Evolutionary conservation across 2,797 vertebrate genomes (phyloP).

Genomic region (Rhyacichthys aspro): DNA sequence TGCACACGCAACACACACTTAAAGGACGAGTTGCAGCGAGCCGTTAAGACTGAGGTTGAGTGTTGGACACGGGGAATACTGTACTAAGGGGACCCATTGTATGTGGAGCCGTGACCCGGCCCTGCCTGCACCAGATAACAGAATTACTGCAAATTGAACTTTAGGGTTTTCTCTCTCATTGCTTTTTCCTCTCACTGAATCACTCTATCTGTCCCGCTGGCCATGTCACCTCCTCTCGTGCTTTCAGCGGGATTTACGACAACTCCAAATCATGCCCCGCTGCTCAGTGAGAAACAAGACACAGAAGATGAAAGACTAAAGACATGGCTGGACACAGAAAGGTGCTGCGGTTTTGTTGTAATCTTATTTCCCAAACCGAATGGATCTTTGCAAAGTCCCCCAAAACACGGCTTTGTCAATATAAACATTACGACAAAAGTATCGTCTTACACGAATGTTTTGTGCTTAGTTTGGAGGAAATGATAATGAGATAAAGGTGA

Average conservation of each 20-base stretch:
- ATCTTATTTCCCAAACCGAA: background rate
- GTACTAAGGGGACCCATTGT: slow-evolving; percentile 47
- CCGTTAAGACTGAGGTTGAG: slow-evolving; percentile 30
- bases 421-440: too few species aligned
- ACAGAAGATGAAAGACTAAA: slow-evolving; percentile 22
- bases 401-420: too few species aligned
- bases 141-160: slow-evolving; percentile 82
- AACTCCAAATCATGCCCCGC: slow-evolving; percentile 43
- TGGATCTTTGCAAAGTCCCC: too few species aligned
- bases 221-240: slow-evolving; percentile 31
- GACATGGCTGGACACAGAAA: slow-evolving; percentile 7
- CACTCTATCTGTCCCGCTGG: slow-evolving; percentile 35
- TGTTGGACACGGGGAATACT: slow-evolving; percentile 37
- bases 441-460: too few species aligned
- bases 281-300: slow-evolving; percentile 23
- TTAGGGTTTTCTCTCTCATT: slow-evolving; percentile 49
- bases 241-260: slow-evolving; percentile 57
- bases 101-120: slow-evolving; percentile 57
- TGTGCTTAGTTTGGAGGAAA: too few species aligned
- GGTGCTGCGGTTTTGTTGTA: background rate
- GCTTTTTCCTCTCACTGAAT: slow-evolving; percentile 38
- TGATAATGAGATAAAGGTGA: too few species aligned
- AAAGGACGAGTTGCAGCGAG: slow-evolving; percentile 25
- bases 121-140: slow-evolving; percentile 76
- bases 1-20: slow-evolving; percentile 15